Base-by-base conservation (phyloP, 2,888 invertebrate species). In the Meteorus cinctellus region DNA sequence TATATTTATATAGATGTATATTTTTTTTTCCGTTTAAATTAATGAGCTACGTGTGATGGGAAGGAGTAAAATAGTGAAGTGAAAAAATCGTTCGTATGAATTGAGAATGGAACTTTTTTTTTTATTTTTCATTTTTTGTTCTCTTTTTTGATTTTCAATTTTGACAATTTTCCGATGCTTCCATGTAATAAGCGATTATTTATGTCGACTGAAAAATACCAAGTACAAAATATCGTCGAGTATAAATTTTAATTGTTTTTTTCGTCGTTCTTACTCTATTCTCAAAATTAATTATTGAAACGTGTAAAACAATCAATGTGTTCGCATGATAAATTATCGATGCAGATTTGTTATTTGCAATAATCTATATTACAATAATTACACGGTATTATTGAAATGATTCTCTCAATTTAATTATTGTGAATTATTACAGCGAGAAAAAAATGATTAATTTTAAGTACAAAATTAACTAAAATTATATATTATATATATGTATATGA, bases 131-230 rank as follows among this genome's bases (percentile, higher is more conserved):
- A 8, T 8, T 55, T 55, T 10, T 55, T 55, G 6, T n/a, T 19
- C 19, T 8, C 2, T 19, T 55, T 19, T n/a, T 55, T 55, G 24
- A 24, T 24, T 24, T 24, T 24, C 24, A 24, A 24, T 55, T 55
- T 55, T 6, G 4, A 55, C 24, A 24, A 24, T 24, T 55, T 19
- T n/a, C 3, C n/a, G 1, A 55, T 55, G 55, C 55, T 55, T 55
- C 55, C 55, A 48, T 55, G 4, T 55, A 24, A 8, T 19, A 5
- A 19, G 2, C 19, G 19, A 24, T 55, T 55, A 55, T 55, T 55
- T 55, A 55, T 55, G 19, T 19, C 55, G 55, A 55, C 55, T 55
- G 55, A 55, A 55, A 24, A 48, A 55, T 19, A 24, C 55, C 55
- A 55, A 55, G 55, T 55, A 55, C 55, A 55, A 55, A 55, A 19